Percentiles rank a stretch among this genome's conserved stretches.
phyloP scores from a whole-genome alignment of 2,888 invertebrate species.

The Leptopilina syphax region DNA sequence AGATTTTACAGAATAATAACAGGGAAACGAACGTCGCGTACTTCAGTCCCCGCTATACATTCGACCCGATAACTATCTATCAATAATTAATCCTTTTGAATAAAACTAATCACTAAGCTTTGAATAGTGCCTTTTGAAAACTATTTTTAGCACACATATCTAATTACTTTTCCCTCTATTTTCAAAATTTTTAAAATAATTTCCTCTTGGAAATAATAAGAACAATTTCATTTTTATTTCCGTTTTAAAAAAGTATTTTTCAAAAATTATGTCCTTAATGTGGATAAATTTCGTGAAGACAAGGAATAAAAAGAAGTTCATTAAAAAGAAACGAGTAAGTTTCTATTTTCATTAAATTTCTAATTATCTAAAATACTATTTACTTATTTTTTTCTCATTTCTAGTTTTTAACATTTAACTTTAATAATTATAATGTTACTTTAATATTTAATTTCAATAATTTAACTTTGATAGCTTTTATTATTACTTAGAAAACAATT shows the following conservation, averaged over 20 bases:
- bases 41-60: conserved; percentile 52
- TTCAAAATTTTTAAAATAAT: neutral
- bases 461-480: too few relatives aligned
- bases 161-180: neutral
- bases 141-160: neutral
- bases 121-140: neutral
- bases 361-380: conserved; percentile 18
- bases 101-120: neutral
- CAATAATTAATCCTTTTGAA: neutral
- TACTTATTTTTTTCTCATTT: too few relatives aligned
- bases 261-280: conserved; percentile 75
- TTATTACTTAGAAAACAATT: too few relatives aligned
- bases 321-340: conserved; percentile 68
- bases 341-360: conserved; percentile 13
- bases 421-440: too few relatives aligned
- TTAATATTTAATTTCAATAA: too few relatives aligned
- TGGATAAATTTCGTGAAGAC: conserved; percentile 79
- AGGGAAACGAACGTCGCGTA: conserved; percentile 51
- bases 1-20: conserved; percentile 56
- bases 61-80: conserved; percentile 2
- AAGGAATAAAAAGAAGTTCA: conserved; percentile 69
- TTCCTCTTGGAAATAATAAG: too few relatives aligned
- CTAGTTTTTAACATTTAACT: too few relatives aligned
- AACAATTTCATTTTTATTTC: conserved; percentile 45
- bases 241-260: conserved; percentile 46